phyloP scores from a whole-genome alignment of 2,797 vertebrate genomes.

The Phrynocephalus guinanensis region DNA sequence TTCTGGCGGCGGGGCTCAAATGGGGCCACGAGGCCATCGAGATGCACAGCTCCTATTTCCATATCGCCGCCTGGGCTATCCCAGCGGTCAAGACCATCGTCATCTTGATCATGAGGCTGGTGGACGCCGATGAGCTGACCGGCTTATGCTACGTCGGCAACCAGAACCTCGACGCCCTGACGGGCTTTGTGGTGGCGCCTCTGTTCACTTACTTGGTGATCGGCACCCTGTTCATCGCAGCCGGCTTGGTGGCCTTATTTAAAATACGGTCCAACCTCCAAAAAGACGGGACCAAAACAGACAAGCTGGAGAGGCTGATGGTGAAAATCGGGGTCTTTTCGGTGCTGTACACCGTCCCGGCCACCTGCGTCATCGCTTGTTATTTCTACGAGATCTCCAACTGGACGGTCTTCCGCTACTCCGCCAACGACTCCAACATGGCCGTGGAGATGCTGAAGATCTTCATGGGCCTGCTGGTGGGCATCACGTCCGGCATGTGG shows the following conservation, averaged over 20 bases:
- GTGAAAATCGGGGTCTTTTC: constrained; percentile 99
- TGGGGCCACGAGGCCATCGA: constrained; percentile 99
- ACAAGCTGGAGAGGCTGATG: constrained; percentile 97
- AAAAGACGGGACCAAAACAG: constrained; percentile 98
- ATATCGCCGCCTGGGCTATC: constrained; percentile 99
- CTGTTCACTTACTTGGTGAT: constrained; percentile 96
- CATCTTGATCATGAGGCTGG: constrained; percentile 96
- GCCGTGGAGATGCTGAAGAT: constrained; percentile 97
- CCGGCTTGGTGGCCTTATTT: constrained; percentile 95
- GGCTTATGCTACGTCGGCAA: constrained; percentile 97
- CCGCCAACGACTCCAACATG: constrained; percentile 90
- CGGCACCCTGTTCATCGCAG: constrained; percentile 95
- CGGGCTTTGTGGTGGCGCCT: constrained; percentile 95
- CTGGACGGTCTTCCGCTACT: constrained; percentile 91
- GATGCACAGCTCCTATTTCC: constrained; percentile 99
- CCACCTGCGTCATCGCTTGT: constrained; percentile 95
- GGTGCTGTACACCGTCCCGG: constrained; percentile 95
- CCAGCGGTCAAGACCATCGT: constrained; percentile 97
- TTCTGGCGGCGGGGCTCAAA: constrained; percentile 95
- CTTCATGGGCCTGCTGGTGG: constrained; percentile 97
- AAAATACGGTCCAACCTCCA: constrained; percentile 99
- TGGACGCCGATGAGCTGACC: constrained; percentile 94
- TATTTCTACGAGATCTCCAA: constrained; percentile 97
- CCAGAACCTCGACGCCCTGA: constrained; percentile 94
- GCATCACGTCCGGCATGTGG: constrained; percentile 99